Evolutionary conservation across 2,113 vertebrate genomes (phyloP), one percentile per base, ranked within the genome.

Genomic region (Pyxicephalus adspersus): DNA sequence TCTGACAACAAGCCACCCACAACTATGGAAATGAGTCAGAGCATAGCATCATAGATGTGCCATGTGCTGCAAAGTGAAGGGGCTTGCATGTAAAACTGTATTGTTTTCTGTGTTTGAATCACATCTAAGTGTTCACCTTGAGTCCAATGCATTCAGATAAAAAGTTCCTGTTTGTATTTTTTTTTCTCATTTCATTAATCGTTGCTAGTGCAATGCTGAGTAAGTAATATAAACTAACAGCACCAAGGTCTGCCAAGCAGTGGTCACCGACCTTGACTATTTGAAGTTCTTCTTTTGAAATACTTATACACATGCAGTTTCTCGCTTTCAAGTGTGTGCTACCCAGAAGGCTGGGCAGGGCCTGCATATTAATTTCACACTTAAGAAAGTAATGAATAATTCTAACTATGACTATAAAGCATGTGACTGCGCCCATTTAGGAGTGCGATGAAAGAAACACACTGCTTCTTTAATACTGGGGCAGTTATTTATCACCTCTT

Each of bases 371-470:
- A 17, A 76, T 76, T 63, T 76, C 73, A 63, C 22, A 50, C 34
- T 23, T 38, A 63, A 50, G 57, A 61, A 75, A 57, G 38, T 76
- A 63, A 76, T 63, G 57, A 76, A 76, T 76, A 61, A 76, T 76
- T 76, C 34, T 76, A 78, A 28, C 28, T 57, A 70, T 60, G 54
- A 25, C 77, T 63, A n/a, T 61, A 63, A 2, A 52, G 20, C 77
- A 61, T 29, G 52, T 80, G 55, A 70, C 66, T 60, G 55, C 23
- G 45, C 28, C 45, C 66, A 71, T 72, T 67, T 71, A 80, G 77
- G 55, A 61, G 77, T 23, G 50, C 5, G 78, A 73, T 81, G 78
- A 81, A 72, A 81, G 78, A 52, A 73, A 71, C 23, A 28, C 70
- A 57, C 71, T 64, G 51, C 79, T 74, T 74, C 70, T 74, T 65